These are phyloP conservation scores for Trachythela sp. DNA, from an alignment of 64 coral and sea anemone species.

Conservation along the genomic window DNA sequence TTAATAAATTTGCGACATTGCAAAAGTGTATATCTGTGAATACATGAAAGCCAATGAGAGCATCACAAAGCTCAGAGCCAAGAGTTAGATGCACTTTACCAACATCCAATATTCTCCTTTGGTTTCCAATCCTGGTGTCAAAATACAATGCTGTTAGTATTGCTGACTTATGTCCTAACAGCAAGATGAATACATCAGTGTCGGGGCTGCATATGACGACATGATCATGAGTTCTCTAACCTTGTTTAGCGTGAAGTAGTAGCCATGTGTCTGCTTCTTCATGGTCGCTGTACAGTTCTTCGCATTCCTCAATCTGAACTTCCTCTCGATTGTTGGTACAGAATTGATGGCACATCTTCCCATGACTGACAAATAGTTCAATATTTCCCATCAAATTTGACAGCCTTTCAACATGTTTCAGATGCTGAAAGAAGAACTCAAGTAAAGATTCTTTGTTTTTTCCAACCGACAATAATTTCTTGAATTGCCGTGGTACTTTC, in stretches of 20 bases:
- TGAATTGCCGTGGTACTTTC: constrained; percentile 21
- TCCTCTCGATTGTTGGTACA: background rate
- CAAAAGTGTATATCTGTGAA: constrained; percentile 6
- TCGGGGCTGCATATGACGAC: constrained; percentile 2
- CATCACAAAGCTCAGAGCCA: constrained; percentile 25
- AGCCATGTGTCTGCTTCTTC: constrained; percentile 14
- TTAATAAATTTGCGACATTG: too few species aligned
- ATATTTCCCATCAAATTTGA: constrained; percentile 8
- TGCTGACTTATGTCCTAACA: background rate
- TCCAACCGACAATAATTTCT: constrained; percentile 17
- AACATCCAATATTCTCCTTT: constrained; percentile 16
- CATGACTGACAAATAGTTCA: constrained; percentile 15
- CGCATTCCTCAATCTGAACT: background rate
- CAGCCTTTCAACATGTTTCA: constrained; percentile 9
- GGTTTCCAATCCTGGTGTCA: background rate
- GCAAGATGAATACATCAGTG: constrained; percentile 3
- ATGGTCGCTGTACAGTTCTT: background rate
- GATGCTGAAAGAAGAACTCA: constrained; percentile 21
- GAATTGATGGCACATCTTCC: background rate
- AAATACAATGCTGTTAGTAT: background rate
- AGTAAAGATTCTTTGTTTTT: background rate
- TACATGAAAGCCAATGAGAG: constrained; percentile 17
- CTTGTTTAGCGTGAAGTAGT: constrained; percentile 8
- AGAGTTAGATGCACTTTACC: background rate
- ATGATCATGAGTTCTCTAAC: background rate